phyloP scores from a whole-genome alignment of 2,888 invertebrate genomes.

The Prostheceraeus crozeri region DNA sequence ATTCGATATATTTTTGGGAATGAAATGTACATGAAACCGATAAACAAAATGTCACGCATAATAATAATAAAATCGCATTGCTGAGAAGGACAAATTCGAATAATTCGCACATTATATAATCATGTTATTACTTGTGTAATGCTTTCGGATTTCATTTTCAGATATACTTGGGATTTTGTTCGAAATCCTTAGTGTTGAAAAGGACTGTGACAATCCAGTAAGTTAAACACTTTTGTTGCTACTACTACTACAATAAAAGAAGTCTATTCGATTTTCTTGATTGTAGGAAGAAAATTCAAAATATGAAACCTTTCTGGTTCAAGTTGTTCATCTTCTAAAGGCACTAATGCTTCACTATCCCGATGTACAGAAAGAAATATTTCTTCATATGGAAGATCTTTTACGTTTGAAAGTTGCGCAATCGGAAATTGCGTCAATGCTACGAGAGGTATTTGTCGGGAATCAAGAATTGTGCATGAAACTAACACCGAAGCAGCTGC shows the following conservation, averaged over 20 bases:
- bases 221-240: neutral
- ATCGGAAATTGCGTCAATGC: conserved; percentile 32
- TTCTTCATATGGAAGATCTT: conserved; percentile 29
- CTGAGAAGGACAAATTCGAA: too few relatives aligned
- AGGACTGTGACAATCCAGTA: conserved; percentile 30
- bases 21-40: too few relatives aligned
- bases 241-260: too few relatives aligned
- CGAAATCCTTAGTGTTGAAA: conserved; percentile 31
- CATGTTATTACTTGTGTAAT: too few relatives aligned
- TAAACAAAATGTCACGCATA: too few relatives aligned
- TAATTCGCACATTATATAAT: too few relatives aligned
- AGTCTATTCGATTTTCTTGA: too few relatives aligned
- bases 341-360: conserved; percentile 31
- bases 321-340: conserved; percentile 35
- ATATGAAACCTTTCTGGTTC: conserved; percentile 31
- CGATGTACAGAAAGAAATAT: conserved; percentile 35
- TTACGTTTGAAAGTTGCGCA: conserved; percentile 34
- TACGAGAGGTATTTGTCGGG: conserved; percentile 39
- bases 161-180: conserved; percentile 33
- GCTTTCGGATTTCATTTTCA: too few relatives aligned
- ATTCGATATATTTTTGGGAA: too few relatives aligned
- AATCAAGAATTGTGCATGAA: conserved; percentile 39
- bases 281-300: conserved; percentile 35
- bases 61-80: too few relatives aligned
- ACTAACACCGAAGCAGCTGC: conserved; percentile 44